Evolutionary conservation across 2,888 invertebrate genomes (phyloP).

Genomic region (Notodonta ziczac): DNA sequence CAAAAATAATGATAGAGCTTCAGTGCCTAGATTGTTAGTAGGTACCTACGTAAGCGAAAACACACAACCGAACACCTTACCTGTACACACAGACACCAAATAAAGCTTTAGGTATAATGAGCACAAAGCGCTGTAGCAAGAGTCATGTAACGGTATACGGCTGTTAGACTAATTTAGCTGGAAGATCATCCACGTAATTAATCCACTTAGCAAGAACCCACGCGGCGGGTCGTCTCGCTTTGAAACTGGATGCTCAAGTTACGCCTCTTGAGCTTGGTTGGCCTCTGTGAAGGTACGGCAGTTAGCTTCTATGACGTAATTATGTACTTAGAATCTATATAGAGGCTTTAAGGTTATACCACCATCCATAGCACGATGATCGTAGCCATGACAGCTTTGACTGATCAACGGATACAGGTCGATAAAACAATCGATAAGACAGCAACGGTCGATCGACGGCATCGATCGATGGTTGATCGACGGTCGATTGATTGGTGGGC

Average conservation of each 20-base stretch:
- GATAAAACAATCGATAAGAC: no score
- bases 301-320: neutral
- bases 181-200: slow-evolving; percentile 79
- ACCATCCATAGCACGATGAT: no score
- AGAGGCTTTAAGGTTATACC: no score
- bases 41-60: neutral
- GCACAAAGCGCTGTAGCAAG: slow-evolving; percentile 30
- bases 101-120: slow-evolving; percentile 11
- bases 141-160: slow-evolving; percentile 57
- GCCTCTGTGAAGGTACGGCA: slow-evolving; percentile 27
- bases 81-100: neutral
- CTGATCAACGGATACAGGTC: no score
- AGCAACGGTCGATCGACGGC: no score
- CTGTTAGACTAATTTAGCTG: slow-evolving; percentile 73
- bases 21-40: no score
- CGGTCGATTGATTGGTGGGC: no score
- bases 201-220: slow-evolving; percentile 73
- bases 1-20: no score
- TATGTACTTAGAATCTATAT: neutral
- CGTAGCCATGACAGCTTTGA: no score
- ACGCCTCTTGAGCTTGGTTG: slow-evolving; percentile 43
- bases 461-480: no score
- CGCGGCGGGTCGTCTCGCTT: slow-evolving; percentile 49
- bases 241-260: slow-evolving; percentile 62
- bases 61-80: neutral